These are phyloP conservation scores for Rhagoletis pomonella DNA, from an alignment of 1,140 invertebrate genomes.

Conservation along the genomic window DNA sequence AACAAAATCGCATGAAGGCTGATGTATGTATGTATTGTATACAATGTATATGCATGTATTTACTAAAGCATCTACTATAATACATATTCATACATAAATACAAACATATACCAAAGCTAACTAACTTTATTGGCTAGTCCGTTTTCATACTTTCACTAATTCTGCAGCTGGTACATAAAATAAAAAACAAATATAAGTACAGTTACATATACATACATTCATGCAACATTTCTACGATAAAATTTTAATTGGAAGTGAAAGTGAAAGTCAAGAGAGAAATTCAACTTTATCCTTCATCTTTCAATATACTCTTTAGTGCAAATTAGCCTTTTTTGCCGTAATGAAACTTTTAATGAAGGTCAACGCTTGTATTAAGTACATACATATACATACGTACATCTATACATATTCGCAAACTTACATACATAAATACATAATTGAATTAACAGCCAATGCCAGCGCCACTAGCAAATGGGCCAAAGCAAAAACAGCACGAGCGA, in stretches of 20 bases:
- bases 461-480: too few relatives aligned
- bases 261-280: not conserved
- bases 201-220: not conserved
- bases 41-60: too few relatives aligned
- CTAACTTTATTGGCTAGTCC: too few relatives aligned
- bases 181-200: too few relatives aligned
- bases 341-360: slow-evolving; percentile 41
- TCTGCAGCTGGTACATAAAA: too few relatives aligned
- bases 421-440: not conserved
- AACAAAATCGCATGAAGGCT: too few relatives aligned
- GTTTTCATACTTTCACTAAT: too few relatives aligned
- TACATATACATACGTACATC: not conserved
- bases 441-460: slow-evolving; percentile 1
- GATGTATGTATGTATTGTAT: too few relatives aligned
- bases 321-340: slow-evolving; percentile 1
- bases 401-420: not conserved
- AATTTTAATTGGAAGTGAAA: slow-evolving; percentile 23
- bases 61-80: too few relatives aligned
- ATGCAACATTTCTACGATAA: not conserved
- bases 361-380: not conserved
- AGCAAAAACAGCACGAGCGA: not conserved
- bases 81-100: too few relatives aligned
- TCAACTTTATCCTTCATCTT: slow-evolving; percentile 23
- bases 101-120: too few relatives aligned
- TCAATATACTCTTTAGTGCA: not conserved